phyloP scores from a whole-genome alignment of 2,888 invertebrate genomes.

The Hyposoter didymator region DNA sequence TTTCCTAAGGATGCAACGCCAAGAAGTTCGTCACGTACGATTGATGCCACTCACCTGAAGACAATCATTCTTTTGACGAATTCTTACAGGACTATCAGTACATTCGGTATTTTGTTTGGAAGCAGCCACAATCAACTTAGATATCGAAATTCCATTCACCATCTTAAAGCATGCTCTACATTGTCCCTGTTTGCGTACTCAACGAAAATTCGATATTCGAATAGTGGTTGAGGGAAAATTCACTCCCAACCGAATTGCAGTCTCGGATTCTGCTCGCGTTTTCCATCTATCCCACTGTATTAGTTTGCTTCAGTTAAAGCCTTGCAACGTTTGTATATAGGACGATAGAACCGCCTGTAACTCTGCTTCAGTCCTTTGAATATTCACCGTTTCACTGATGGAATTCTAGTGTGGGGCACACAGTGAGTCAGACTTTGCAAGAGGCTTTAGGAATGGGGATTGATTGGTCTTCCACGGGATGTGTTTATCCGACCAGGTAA shows the following conservation, averaged over 20 bases:
- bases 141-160: conserved; percentile 35
- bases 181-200: conserved; percentile 48
- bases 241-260: conserved; percentile 43
- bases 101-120: conserved; percentile 2
- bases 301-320: conserved; percentile 58
- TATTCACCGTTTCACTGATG: conserved; percentile 64
- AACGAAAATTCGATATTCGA: conserved; percentile 51
- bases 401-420: conserved; percentile 56
- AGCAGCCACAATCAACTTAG: conserved; percentile 8
- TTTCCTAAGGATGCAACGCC: not conserved
- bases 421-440: conserved; percentile 53
- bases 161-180: conserved; percentile 25
- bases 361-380: conserved; percentile 52
- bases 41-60: not conserved
- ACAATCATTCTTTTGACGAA: not conserved
- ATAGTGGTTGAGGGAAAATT: conserved; percentile 58
- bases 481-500: conserved; percentile 45
- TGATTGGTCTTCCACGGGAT: conserved; percentile 58
- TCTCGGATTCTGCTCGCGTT: conserved; percentile 32
- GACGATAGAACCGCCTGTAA: conserved; percentile 53
- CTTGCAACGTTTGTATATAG: conserved; percentile 23
- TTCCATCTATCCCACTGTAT: conserved; percentile 45
- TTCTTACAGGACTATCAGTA: not conserved
- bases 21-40: not conserved
- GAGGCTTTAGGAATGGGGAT: conserved; percentile 36